Conservation (phyloP, 2,797 vertebrate genomes). For the Coendou prehensilis region DNA sequence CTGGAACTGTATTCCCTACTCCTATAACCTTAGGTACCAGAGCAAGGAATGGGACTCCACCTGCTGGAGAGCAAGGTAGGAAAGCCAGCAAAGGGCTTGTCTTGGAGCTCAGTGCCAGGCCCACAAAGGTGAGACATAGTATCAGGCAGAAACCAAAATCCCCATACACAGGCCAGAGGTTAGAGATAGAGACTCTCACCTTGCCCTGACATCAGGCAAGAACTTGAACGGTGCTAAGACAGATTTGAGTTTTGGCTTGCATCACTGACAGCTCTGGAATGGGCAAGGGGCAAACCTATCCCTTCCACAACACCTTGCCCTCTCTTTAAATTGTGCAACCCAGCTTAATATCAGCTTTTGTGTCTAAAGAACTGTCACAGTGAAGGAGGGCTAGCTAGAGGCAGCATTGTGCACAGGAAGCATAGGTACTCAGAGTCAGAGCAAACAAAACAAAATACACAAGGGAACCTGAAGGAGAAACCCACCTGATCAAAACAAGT, state of each 20-base stretch:
- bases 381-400: too few species aligned
- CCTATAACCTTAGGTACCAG: not conserved
- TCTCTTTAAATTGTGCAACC: not conserved
- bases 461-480: too few species aligned
- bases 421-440: too few species aligned
- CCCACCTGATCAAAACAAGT: too few species aligned
- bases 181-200: not conserved
- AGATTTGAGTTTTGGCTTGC: not conserved
- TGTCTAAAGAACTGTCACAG: not conserved
- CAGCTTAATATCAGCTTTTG: not conserved
- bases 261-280: not conserved
- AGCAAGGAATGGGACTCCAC: not conserved
- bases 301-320: not conserved
- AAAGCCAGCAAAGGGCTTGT: not conserved
- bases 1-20: not conserved
- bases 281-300: not conserved
- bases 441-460: too few species aligned
- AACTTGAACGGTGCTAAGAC: not conserved
- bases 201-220: not conserved
- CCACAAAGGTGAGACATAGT: not conserved
- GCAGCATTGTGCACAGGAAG: too few species aligned
- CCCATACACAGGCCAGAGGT: not conserved
- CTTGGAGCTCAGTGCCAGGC: not conserved
- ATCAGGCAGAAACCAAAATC: not conserved
- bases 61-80: not conserved